Evolutionary conservation across 2,113 vertebrate genomes (phyloP).

Genomic region (mouse (Mus musculus)): GRCm39 chr8:93572001-93572500

Average conservation of each 20-base stretch:
- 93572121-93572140: rapidly evolving
- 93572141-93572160: not conserved
- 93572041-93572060: not conserved
- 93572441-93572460: not conserved
- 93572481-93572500: not conserved
- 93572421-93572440: not conserved
- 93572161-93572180: no score
- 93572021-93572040: not conserved
- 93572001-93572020: not conserved
- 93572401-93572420: not conserved
- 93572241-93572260: rapidly evolving
- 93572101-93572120: not conserved
- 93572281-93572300: not conserved
- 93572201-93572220: not conserved
- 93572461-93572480: not conserved
- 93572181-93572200: not conserved
- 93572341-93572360: not conserved
- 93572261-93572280: rapidly evolving
- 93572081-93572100: not conserved
- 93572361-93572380: no score
- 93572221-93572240: not conserved
- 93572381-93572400: not conserved
- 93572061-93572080: not conserved
- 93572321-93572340: not conserved
- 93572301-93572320: not conserved